Percentiles rank a stretch among this genome's conserved stretches.
Evolutionary conservation across 2,113 vertebrate species (phyloP).

Genomic region (Otis tarda): DNA sequence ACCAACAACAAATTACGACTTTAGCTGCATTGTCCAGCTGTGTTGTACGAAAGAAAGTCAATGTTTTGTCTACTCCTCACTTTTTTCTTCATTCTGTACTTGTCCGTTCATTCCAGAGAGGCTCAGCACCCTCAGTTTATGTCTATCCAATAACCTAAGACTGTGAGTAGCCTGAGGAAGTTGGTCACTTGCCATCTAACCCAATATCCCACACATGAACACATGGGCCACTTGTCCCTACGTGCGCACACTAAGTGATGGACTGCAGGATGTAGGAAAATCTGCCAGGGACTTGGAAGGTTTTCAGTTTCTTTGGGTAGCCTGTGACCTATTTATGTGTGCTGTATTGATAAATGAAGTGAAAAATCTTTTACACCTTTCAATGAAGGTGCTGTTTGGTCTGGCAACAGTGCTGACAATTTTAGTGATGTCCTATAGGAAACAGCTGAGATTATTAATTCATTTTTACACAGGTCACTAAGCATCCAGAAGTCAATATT

Average conservation of each 20-base stretch:
- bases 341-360: slow-evolving; percentile 51
- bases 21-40: neutral
- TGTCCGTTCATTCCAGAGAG: neutral
- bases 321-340: slow-evolving; percentile 21
- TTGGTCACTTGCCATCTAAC: neutral
- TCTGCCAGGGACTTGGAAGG: slow-evolving; percentile 26
- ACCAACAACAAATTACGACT: neutral
- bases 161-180: neutral
- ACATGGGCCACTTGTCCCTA: neutral
- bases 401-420: slow-evolving; percentile 44
- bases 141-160: neutral
- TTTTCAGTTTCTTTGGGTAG: slow-evolving; percentile 31
- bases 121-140: neutral
- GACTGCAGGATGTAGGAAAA: slow-evolving; percentile 7
- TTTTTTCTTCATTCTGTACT: neutral
- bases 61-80: neutral
- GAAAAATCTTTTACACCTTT: slow-evolving; percentile 57
- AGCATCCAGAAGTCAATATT: slow-evolving; percentile 56
- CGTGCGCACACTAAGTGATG: neutral
- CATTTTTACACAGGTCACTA: slow-evolving; percentile 60
- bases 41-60: neutral
- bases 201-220: neutral
- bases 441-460: slow-evolving; percentile 60
- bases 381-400: neutral
- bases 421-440: slow-evolving; percentile 40